A percentile compares a stretch with the other conserved stretches of the same genome.
Conservation (phyloP, 2,888 invertebrate species). For the Pristionchus maxplancki region DNA sequence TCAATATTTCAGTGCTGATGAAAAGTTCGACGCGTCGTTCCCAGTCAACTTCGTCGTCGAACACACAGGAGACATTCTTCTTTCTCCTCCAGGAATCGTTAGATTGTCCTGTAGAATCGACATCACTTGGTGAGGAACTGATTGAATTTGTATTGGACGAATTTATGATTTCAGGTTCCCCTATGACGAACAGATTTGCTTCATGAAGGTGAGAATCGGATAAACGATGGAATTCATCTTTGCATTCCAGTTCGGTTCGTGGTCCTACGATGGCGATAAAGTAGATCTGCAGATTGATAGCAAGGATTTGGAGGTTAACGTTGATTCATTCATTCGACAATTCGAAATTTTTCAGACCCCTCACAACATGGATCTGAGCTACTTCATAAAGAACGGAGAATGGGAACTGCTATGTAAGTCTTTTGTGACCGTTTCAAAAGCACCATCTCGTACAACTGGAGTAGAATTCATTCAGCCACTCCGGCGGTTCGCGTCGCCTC, state of each 20-base stretch:
- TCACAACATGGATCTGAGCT: slow-evolving; percentile 92
- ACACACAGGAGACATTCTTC: slow-evolving; percentile 93
- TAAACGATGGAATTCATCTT: neutral
- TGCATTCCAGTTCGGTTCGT: slow-evolving; percentile 91
- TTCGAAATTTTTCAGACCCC: neutral
- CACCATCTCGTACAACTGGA: neutral
- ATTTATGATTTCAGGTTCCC: slow-evolving; percentile 83
- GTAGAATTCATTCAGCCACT: slow-evolving; percentile 59
- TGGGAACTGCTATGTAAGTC: slow-evolving; percentile 96
- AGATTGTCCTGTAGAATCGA: slow-evolving; percentile 99
- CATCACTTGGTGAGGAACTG: slow-evolving; percentile 89
- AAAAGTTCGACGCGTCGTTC: slow-evolving; percentile 98
- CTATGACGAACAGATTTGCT: slow-evolving; percentile 97
- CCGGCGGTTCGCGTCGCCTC: slow-evolving; percentile 68
- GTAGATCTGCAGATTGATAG: slow-evolving; percentile 96
- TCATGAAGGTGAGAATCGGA: slow-evolving; percentile 79
- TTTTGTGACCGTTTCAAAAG: neutral
- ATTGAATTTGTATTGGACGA: neutral
- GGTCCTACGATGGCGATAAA: slow-evolving; percentile 93
- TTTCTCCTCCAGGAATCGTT: slow-evolving; percentile 97
- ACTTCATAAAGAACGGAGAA: slow-evolving; percentile 98
- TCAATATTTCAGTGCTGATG: slow-evolving; percentile 88
- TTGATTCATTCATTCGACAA: too few relatives aligned
- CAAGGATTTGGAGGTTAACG: slow-evolving; percentile 79
- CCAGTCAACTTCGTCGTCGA: slow-evolving; percentile 97